These are phyloP conservation scores for Ypsolopha scabrella DNA, from an alignment of 2,888 invertebrate genomes.

Conservation along the genomic window DNA sequence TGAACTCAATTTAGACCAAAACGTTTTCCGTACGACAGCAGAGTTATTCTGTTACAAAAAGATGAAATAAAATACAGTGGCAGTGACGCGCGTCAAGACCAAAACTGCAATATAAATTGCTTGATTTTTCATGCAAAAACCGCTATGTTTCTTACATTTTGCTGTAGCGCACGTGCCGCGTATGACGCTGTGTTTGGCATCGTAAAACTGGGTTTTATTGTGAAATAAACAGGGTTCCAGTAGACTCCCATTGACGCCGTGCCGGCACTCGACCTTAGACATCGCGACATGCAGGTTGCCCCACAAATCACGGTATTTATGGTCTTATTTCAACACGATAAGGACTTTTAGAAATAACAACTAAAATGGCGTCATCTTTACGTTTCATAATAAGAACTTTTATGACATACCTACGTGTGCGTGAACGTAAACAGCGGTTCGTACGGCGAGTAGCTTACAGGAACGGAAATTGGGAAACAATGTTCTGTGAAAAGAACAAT, in stretches of 20 bases:
- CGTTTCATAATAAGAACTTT: slow-evolving; percentile 27
- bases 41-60: background rate
- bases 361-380: slow-evolving; percentile 14
- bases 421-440: background rate
- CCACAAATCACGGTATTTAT: too few species aligned
- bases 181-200: slow-evolving; percentile 18
- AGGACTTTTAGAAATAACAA: too few species aligned
- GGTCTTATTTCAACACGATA: too few species aligned
- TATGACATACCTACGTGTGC: slow-evolving; percentile 17
- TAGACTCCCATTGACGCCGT: slow-evolving; percentile 31
- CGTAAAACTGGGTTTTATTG: slow-evolving; percentile 44
- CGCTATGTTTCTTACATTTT: background rate
- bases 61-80: background rate
- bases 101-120: background rate
- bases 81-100: background rate
- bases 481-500: slow-evolving; percentile 2
- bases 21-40: slow-evolving; percentile 1
- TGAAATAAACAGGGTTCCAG: slow-evolving; percentile 33
- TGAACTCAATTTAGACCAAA: slow-evolving; percentile 2
- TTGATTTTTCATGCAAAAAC: background rate
- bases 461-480: slow-evolving; percentile 6
- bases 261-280: slow-evolving; percentile 12
- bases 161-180: background rate
- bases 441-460: background rate
- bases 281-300: too few species aligned